These are phyloP conservation scores for Latrodectus geometricus DNA, from an alignment of 1,140 invertebrate genomes.

Conservation along the genomic window DNA sequence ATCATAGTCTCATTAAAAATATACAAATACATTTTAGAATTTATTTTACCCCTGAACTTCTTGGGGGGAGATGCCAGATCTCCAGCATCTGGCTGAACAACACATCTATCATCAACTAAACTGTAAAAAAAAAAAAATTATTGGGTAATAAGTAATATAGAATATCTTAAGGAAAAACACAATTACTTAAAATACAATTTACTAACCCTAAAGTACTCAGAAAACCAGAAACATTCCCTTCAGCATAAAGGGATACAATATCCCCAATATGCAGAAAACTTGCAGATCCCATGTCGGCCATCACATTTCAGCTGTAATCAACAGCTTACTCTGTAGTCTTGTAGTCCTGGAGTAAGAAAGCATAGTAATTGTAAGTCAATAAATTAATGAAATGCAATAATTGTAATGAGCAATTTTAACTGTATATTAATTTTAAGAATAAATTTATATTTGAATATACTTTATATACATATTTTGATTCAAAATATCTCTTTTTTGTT, in stretches of 20 bases:
- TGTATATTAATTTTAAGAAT: too few species aligned
- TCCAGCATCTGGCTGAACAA: conserved; percentile 94
- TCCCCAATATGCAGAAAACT: conserved; percentile 92
- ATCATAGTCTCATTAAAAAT: background rate
- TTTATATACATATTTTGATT: too few species aligned
- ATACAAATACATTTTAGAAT: conserved; percentile 37
- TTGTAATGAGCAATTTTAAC: too few species aligned
- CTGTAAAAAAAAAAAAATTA: conserved; percentile 75
- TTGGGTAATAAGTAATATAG: too few species aligned
- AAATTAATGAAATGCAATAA: too few species aligned
- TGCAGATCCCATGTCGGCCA: conserved; percentile 63
- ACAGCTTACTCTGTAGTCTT: conserved; percentile 42
- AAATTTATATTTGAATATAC: too few species aligned
- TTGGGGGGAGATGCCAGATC: conserved; percentile 94
- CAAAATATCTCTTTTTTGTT: too few species aligned
- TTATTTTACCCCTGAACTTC: conserved; percentile 89
- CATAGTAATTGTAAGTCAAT: too few species aligned
- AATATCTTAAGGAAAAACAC: background rate
- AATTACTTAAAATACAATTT: background rate
- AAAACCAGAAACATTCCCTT: conserved; percentile 86
- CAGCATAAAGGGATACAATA: conserved; percentile 95
- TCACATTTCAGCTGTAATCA: conserved; percentile 59
- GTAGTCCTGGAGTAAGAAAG: background rate
- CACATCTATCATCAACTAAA: conserved; percentile 96
- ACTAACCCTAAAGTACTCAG: conserved; percentile 95